A percentile compares a stretch with the other conserved stretches of the same genome.
Evolutionary conservation across 1,140 invertebrate genomes (phyloP).

Genomic region (Daktulosphaira vitifoliae): DNA sequence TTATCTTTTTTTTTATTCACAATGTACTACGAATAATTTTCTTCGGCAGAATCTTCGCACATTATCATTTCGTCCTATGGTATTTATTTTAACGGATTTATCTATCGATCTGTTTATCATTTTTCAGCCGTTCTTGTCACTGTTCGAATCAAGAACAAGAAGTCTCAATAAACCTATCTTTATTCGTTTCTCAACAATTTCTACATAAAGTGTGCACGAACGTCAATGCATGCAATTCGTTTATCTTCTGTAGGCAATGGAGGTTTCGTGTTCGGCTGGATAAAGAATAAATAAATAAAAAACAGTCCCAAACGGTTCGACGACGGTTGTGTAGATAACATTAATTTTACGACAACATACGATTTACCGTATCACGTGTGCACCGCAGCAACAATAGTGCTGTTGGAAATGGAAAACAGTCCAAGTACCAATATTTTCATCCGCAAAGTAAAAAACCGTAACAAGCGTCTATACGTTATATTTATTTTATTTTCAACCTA

Average conservation of each 20-base stretch:
- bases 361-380: background rate
- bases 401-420: background rate
- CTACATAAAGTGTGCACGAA: background rate
- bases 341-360: constrained; percentile 13
- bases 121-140: no score
- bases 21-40: no score
- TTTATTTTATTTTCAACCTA: no score
- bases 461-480: no score
- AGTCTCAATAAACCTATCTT: constrained; percentile 25
- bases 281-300: constrained; percentile 17
- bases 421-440: no score
- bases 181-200: background rate
- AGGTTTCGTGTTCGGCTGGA: constrained; percentile 21
- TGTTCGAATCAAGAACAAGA: background rate
- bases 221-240: constrained; percentile 27
- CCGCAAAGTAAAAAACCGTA: no score
- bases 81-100: no score
- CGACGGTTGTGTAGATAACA: constrained; percentile 28
- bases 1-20: no score
- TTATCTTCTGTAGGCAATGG: constrained; percentile 26
- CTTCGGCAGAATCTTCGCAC: no score
- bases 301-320: constrained; percentile 13
- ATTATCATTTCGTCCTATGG: no score
- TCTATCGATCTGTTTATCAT: no score
- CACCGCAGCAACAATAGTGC: background rate